phyloP scores from a whole-genome alignment of 2,113 vertebrate genomes.

The Rynchops niger region DNA sequence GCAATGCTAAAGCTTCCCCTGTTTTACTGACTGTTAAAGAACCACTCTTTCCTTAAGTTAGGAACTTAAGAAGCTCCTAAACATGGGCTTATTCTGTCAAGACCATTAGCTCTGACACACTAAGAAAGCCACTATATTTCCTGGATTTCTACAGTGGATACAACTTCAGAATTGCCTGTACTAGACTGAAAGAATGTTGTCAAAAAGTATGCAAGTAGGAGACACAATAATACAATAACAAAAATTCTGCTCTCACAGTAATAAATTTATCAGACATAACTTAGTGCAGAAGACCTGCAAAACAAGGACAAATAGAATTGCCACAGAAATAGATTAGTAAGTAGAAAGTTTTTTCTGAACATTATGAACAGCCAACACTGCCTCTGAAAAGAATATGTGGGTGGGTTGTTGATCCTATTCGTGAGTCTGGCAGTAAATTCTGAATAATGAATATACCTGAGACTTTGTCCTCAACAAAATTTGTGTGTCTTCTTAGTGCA shows the following conservation, averaged over 20 bases:
- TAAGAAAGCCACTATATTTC: background rate
- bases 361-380: background rate
- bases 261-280: background rate
- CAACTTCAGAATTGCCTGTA: background rate
- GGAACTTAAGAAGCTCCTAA: background rate
- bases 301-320: background rate
- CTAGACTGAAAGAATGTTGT: background rate
- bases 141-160: background rate
- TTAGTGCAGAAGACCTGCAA: background rate
- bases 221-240: background rate
- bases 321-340: background rate
- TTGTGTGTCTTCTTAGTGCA: background rate
- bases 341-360: background rate
- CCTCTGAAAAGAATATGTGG: background rate
- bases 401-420: background rate
- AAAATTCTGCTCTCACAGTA: background rate
- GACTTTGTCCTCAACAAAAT: background rate
- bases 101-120: background rate
- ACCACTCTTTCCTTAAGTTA: background rate
- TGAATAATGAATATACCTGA: background rate
- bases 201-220: background rate
- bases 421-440: background rate
- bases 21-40: background rate
- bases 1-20: background rate
- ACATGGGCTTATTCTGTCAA: background rate